Base-by-base conservation (phyloP, 2,113 vertebrate species). In the Naja naja region DNA sequence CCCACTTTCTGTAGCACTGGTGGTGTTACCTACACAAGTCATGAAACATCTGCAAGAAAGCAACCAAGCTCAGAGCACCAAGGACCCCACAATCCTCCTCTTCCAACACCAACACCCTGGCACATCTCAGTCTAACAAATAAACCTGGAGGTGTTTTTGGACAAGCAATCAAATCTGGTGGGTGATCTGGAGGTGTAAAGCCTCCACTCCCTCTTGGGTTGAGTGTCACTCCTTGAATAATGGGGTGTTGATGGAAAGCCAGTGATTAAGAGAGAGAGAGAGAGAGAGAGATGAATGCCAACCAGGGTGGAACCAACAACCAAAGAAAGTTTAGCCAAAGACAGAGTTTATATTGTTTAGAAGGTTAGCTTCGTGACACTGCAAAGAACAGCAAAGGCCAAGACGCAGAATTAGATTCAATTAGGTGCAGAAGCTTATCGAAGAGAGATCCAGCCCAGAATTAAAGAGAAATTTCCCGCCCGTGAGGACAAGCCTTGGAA, bases 191-290 rank as follows among this genome's bases (percentile, higher is more conserved):
- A 94, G 64, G 0, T 0, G 88, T 93, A 94, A 96, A 95, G 2
- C 96, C 96, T 96, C 95, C 95, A 94, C 2, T 90, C 93, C 92
- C 90, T 45, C 86, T n/a, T 1, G 49, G 89, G 0, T 47, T 8
- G 89, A 43, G 43, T 91, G 93, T 60, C 92, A 87, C 92, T 95
- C 94, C 69, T 87, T 93, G 91, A 90, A 94, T 25, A 90, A 94
- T 10, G 34, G 94, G 64, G 91, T 49, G 34, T 86, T 34, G 30
- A 39, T 25, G 92, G 93, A 92, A 9, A 91, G 88, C 85, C 8
- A 52, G 9, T 0, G 92, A 95, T 95, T 64, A 94, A 92, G 91
- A 69, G 18, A 85, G 89, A 25, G 92, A 69, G 18, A 85, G 89
- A 25, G 92, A 89, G 90, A 60, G 87, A 58, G 34, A 60, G 27